Conservation (phyloP, 2,113 vertebrate species). For the Podarcis muralis region DNA sequence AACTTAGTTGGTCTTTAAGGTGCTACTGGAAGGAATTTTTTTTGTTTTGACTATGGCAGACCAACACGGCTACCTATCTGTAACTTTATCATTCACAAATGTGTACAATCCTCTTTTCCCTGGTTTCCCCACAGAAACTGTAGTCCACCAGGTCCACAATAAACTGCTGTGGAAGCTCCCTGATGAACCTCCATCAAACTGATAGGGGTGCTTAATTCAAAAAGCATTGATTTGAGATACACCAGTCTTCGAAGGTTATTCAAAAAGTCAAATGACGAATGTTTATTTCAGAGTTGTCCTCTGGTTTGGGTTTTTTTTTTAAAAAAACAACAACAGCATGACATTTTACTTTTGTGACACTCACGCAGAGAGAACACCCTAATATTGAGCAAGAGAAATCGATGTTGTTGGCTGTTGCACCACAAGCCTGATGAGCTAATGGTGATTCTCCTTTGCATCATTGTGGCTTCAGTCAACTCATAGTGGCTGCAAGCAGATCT, state of each 20-base stretch:
- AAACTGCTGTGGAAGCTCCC: no score
- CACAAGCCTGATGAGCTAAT: constrained; percentile 9
- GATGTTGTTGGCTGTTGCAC: not conserved
- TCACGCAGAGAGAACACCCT: not conserved
- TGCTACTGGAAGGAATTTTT: no score
- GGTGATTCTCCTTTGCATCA: constrained; percentile 17
- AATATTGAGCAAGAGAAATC: not conserved
- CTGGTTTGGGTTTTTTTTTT: not conserved
- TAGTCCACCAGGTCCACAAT: no score
- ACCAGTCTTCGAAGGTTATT: not conserved
- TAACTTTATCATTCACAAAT: no score
- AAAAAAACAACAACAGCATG: not conserved
- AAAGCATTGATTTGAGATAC: not conserved
- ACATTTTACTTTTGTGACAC: not conserved
- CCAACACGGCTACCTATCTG: no score
- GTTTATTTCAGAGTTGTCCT: not conserved
- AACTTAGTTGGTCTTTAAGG: no score
- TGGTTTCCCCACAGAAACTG: no score
- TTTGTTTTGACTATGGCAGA: no score
- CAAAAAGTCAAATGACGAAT: not conserved
- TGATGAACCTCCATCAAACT: not conserved
- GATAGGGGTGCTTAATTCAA: not conserved
- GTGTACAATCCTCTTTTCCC: no score
- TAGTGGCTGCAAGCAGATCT: constrained; percentile 4
- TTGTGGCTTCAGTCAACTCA: constrained; percentile 20